These are phyloP conservation scores for Imbricaverruca yamaguchii DNA, from an alignment of 2,888 invertebrate species.

Conservation along the genomic window DNA sequence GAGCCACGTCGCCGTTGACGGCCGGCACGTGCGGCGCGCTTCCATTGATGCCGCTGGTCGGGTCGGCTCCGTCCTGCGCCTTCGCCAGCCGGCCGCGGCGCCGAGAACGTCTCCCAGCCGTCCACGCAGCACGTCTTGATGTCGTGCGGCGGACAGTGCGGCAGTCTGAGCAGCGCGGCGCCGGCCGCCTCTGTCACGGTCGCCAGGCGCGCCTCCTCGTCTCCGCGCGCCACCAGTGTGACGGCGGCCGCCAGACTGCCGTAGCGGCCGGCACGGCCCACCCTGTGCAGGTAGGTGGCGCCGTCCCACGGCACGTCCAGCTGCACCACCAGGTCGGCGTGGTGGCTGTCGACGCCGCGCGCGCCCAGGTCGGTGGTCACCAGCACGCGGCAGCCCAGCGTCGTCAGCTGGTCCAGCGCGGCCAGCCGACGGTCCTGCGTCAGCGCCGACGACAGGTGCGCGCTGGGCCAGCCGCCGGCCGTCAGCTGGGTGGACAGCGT, in stretches of 20 bases:
- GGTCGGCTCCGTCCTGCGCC: neutral
- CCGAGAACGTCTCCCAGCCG: neutral
- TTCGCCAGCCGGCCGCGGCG: neutral
- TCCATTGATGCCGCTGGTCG: neutral
- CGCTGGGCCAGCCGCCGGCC: conserved; percentile 66
- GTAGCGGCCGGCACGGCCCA: conserved; percentile 90
- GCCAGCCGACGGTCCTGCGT: conserved; percentile 67
- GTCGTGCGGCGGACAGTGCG: neutral
- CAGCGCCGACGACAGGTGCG: conserved; percentile 68
- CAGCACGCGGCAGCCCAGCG: conserved; percentile 72
- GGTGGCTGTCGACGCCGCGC: conserved; percentile 87
- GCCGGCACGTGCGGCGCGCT: neutral
- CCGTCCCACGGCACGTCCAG: conserved; percentile 73
- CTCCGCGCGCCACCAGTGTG: conserved; percentile 59
- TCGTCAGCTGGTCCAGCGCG: conserved; percentile 67
- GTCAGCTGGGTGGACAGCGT: conserved; percentile 64
- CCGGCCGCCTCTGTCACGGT: neutral
- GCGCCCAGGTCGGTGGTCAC: conserved; percentile 86
- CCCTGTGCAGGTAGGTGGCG: conserved; percentile 84
- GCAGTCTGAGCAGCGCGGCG: neutral
- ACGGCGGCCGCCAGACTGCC: conserved; percentile 76
- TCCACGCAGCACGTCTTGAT: neutral
- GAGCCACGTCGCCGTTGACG: neutral
- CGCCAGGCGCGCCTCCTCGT: conserved; percentile 45
- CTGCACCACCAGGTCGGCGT: conserved; percentile 88